A percentile compares a stretch with the other conserved stretches of the same genome.
phyloP scores from a whole-genome alignment of 2,113 vertebrate genomes.

The Ahaetulla prasina region DNA sequence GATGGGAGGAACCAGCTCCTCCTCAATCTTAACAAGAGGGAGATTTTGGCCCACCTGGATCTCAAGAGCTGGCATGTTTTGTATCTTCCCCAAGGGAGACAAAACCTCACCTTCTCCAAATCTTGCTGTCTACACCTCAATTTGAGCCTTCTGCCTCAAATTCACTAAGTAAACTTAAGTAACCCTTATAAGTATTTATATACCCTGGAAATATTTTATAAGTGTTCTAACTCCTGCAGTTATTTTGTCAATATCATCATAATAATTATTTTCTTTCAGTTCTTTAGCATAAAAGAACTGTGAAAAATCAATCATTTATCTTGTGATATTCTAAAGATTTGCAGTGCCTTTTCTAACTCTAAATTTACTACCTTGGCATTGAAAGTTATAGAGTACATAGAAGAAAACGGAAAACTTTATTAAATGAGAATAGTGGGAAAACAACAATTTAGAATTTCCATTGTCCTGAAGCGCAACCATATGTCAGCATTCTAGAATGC shows the following conservation, averaged over 20 bases:
- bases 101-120: not conserved
- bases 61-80: not conserved
- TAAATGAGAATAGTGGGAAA: conserved; percentile 39
- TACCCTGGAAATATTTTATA: not conserved
- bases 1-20: not conserved
- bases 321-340: not conserved
- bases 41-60: not conserved
- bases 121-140: not conserved
- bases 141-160: not conserved
- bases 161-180: not conserved
- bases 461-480: conserved; percentile 55
- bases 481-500: conserved; percentile 36
- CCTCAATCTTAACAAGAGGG: not conserved
- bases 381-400: not conserved
- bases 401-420: conserved; percentile 52
- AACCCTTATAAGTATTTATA: not conserved
- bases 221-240: conserved; percentile 3
- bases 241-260: conserved; percentile 32
- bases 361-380: conserved; percentile 44
- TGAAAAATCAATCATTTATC: conserved; percentile 31
- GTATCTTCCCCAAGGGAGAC: not conserved
- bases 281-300: conserved; percentile 25
- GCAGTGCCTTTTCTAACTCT: conserved; percentile 5
- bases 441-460: conserved; percentile 47
- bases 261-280: not conserved